phyloP scores from a whole-genome alignment of 37 sponge, comb jelly and placozoan genomes.

The Sycon ciliatum region DNA sequence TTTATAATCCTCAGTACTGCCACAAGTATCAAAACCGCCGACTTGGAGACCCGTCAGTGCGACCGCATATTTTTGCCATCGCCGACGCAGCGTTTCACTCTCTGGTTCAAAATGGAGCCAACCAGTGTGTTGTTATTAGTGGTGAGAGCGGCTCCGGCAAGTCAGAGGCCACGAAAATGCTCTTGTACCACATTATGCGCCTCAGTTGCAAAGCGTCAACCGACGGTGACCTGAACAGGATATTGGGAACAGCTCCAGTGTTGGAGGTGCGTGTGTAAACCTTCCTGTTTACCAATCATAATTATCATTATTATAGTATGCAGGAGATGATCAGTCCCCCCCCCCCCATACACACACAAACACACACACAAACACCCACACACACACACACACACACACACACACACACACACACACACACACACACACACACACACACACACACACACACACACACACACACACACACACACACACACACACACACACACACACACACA shows the following conservation, averaged over 20 bases:
- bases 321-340: no score
- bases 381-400: no score
- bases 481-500: no score
- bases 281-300: neutral
- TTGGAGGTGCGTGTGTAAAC: slow-evolving; percentile 48
- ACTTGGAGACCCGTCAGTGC: slow-evolving; percentile 27
- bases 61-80: slow-evolving; percentile 86
- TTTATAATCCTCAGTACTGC: slow-evolving; percentile 78
- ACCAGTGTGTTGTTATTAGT: slow-evolving; percentile 80
- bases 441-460: no score
- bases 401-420: no score
- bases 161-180: slow-evolving; percentile 84
- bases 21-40: slow-evolving; percentile 52
- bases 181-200: slow-evolving; percentile 71
- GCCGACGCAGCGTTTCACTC: slow-evolving; percentile 70
- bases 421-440: no score
- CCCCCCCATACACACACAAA: no score
- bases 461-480: no score
- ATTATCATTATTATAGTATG: no score
- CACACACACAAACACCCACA: no score
- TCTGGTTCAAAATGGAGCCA: slow-evolving; percentile 53
- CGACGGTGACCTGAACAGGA: slow-evolving; percentile 54
- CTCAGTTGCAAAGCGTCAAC: slow-evolving; percentile 69
- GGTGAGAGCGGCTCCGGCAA: slow-evolving; percentile 93
- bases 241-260: slow-evolving; percentile 73